Percentiles rank a stretch among this genome's conserved stretches.
Conservation (phyloP, 2,888 invertebrate genomes). For the Cyrtodaria siliqua region DNA sequence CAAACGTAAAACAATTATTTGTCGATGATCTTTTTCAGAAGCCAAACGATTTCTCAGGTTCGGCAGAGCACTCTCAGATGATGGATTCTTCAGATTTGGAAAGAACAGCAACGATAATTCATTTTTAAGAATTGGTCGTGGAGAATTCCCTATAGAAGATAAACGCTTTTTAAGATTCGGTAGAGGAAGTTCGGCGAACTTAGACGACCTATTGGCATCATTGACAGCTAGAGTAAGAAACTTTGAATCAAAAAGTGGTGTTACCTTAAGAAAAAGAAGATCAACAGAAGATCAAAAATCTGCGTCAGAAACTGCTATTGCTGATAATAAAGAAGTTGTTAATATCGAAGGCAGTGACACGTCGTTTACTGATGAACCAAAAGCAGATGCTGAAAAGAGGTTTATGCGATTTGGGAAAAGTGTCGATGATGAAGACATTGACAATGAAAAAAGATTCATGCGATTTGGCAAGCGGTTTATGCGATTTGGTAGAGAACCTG, state of each 20-base stretch:
- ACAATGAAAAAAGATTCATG: slow-evolving; percentile 72
- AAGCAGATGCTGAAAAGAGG: slow-evolving; percentile 33
- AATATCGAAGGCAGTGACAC: slow-evolving; percentile 65
- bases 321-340: slow-evolving; percentile 26
- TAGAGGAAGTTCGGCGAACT: slow-evolving; percentile 50
- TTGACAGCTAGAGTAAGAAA: slow-evolving; percentile 59
- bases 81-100: slow-evolving; percentile 74
- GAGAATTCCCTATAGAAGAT: slow-evolving; percentile 30
- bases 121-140: slow-evolving; percentile 68
- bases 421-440: slow-evolving; percentile 54
- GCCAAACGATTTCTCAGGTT: slow-evolving; percentile 77
- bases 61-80: slow-evolving; percentile 70
- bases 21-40: slow-evolving; percentile 17
- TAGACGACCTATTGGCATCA: slow-evolving; percentile 66
- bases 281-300: slow-evolving; percentile 65
- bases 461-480: slow-evolving; percentile 73
- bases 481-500: slow-evolving; percentile 68
- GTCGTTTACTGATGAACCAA: slow-evolving; percentile 40
- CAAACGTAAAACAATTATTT: too few species aligned
- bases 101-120: slow-evolving; percentile 67
- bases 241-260: slow-evolving; percentile 61
- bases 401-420: slow-evolving; percentile 79
- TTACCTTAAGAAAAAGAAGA: slow-evolving; percentile 28
- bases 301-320: slow-evolving; percentile 46
- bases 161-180: slow-evolving; percentile 80